Conservation (phyloP, 2,888 invertebrate genomes). For the Acronicta psi region DNA sequence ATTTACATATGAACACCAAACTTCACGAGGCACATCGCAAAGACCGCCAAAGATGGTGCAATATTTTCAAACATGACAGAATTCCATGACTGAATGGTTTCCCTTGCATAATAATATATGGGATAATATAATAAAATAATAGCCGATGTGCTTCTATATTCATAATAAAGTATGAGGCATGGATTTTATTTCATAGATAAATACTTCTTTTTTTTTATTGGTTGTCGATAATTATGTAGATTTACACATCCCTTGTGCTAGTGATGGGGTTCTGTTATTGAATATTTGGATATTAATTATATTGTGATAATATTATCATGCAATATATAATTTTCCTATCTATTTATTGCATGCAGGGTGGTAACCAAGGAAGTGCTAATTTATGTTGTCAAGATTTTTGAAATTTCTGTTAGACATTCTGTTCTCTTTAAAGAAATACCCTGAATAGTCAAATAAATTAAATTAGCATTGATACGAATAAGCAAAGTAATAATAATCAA, state of each 20-base stretch:
- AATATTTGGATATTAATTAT: slow-evolving; percentile 14
- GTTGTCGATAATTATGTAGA: slow-evolving; percentile 70
- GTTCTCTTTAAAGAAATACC: no score
- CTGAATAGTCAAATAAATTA: no score
- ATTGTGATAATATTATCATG: slow-evolving; percentile 46
- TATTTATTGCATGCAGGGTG: slow-evolving; percentile 53
- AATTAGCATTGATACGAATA: no score
- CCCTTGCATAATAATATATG: slow-evolving; percentile 63
- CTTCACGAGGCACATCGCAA: no score
- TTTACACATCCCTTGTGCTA: slow-evolving; percentile 77
- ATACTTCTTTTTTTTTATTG: slow-evolving; percentile 50
- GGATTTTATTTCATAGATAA: slow-evolving; percentile 65
- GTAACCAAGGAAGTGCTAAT: slow-evolving; percentile 39
- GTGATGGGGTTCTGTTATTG: slow-evolving; percentile 26
- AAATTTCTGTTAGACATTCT: slow-evolving; percentile 57
- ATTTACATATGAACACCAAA: no score
- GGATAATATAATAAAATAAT: slow-evolving; percentile 63
- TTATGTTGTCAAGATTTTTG: slow-evolving; percentile 6
- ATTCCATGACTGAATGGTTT: slow-evolving; percentile 65
- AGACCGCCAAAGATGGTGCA: no score
- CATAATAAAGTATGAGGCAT: slow-evolving; percentile 76
- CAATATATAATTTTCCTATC: slow-evolving; percentile 44
- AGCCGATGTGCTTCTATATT: slow-evolving; percentile 82
- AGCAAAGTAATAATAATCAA: no score
- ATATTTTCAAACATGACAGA: no score